A percentile compares a stretch with the other conserved stretches of the same genome.
These are phyloP conservation scores for Drosophila persimilis DNA, from an alignment of 1,140 invertebrate genomes.

Conservation along the genomic window DNA sequence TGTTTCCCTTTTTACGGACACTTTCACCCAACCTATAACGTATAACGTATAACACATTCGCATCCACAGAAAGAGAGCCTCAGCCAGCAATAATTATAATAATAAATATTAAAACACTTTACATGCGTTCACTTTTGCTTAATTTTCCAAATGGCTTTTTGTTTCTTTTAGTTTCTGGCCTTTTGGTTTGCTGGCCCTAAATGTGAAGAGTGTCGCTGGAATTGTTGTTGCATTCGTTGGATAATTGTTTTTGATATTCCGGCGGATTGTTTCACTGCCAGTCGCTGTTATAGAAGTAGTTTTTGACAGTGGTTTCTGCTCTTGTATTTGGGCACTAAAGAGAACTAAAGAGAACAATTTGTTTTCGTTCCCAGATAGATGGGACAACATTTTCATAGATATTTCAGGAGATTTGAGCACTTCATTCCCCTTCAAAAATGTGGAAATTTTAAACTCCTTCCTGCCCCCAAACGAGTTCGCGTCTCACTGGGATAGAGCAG, in stretches of 20 bases:
- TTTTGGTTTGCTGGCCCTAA: conserved; percentile 13
- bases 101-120: conserved; percentile 58
- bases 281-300: neutral
- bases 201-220: conserved; percentile 38
- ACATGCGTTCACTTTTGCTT: conserved; percentile 37
- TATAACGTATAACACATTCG: neutral
- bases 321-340: too few species aligned
- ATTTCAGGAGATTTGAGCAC: too few species aligned
- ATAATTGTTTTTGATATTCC: neutral
- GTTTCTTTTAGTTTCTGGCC: conserved; percentile 6
- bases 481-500: too few species aligned
- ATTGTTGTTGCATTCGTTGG: conserved; percentile 19
- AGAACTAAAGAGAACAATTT: too few species aligned
- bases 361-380: too few species aligned
- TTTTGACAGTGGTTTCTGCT: too few species aligned
- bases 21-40: conserved; percentile 40
- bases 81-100: conserved; percentile 12
- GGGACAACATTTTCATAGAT: too few species aligned
- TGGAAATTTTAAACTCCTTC: too few species aligned
- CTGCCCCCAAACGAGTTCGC: too few species aligned
- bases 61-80: conserved; percentile 1
- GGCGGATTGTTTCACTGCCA: conserved; percentile 25
- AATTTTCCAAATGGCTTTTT: conserved; percentile 24
- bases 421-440: too few species aligned
- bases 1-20: conserved; percentile 45